A percentile compares a stretch with the other conserved stretches of the same genome.
These are phyloP conservation scores for Chloromyia formosa DNA, from an alignment of 2,888 invertebrate species.

Conservation along the genomic window DNA sequence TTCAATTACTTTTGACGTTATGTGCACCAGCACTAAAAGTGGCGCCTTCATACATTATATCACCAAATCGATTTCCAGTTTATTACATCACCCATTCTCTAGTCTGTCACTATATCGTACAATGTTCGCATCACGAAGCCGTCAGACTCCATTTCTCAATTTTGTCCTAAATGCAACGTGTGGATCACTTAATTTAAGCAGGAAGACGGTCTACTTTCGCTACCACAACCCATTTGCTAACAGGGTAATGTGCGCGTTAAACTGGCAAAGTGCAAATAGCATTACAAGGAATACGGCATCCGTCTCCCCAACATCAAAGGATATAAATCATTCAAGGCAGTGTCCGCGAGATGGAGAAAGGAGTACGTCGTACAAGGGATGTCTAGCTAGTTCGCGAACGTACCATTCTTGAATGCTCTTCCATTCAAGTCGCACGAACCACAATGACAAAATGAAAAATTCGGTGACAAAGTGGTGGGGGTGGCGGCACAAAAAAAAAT, in stretches of 20 bases:
- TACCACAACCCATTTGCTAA: slow-evolving; percentile 33
- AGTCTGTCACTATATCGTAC: too few relatives aligned
- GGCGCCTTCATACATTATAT: too few relatives aligned
- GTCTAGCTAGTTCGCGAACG: background rate
- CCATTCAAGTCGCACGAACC: background rate
- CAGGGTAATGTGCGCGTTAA: slow-evolving; percentile 17
- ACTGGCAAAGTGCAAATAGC: slow-evolving; percentile 33
- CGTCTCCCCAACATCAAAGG: slow-evolving; percentile 11
- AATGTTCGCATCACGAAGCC: too few relatives aligned
- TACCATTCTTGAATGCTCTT: background rate
- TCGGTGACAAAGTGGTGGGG: background rate
- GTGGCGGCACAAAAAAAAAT: too few relatives aligned
- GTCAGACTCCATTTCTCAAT: background rate
- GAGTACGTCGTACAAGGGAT: background rate
- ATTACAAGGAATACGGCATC: slow-evolving; percentile 20
- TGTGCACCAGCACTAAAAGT: too few relatives aligned
- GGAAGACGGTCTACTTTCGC: slow-evolving; percentile 15
- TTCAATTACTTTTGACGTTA: too few relatives aligned
- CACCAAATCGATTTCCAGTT: too few relatives aligned
- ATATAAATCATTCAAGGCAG: slow-evolving; percentile 39
- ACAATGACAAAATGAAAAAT: background rate
- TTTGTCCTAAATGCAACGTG: background rate
- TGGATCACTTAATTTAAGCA: slow-evolving; percentile 27
- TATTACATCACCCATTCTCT: too few relatives aligned
- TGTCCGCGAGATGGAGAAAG: background rate